phyloP scores from a whole-genome alignment of 2,888 invertebrate genomes.

The Drosophila mulleri region DNA sequence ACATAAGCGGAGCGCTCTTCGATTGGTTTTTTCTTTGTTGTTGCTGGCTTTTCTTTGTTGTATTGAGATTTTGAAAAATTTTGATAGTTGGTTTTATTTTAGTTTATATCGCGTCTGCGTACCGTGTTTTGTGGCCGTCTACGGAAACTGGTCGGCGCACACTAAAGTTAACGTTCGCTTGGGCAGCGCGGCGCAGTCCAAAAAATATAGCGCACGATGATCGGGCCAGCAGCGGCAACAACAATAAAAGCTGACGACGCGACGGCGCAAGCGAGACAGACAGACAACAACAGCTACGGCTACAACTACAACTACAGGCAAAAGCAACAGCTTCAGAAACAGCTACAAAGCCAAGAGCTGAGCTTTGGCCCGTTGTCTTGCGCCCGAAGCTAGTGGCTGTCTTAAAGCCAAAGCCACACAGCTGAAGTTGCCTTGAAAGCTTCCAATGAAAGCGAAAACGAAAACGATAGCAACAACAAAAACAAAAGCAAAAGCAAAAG shows the following conservation, averaged over 20 bases:
- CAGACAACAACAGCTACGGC: slow-evolving; percentile 17
- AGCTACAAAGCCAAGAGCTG: slow-evolving; percentile 31
- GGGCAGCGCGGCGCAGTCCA: slow-evolving; percentile 73
- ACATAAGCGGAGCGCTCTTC: slow-evolving; percentile 44
- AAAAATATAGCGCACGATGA: slow-evolving; percentile 70
- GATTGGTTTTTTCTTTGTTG: slow-evolving; percentile 7
- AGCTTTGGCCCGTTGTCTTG: slow-evolving; percentile 64
- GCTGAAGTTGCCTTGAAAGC: slow-evolving; percentile 74
- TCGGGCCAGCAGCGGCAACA: slow-evolving; percentile 33
- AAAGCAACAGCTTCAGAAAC: neutral
- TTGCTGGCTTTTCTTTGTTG: slow-evolving; percentile 2
- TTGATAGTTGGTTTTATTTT: slow-evolving; percentile 25
- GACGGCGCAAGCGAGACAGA: slow-evolving; percentile 53
- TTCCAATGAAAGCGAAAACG: slow-evolving; percentile 81
- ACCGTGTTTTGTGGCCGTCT: slow-evolving; percentile 85
- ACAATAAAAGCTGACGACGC: slow-evolving; percentile 62
- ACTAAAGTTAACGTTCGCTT: slow-evolving; percentile 84
- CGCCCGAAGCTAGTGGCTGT: slow-evolving; percentile 46
- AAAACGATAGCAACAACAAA: slow-evolving; percentile 34
- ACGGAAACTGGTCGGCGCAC: slow-evolving; percentile 86
- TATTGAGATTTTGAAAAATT: slow-evolving; percentile 21
- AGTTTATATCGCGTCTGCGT: slow-evolving; percentile 53
- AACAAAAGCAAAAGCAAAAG: slow-evolving; percentile 23
- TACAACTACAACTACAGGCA: slow-evolving; percentile 13
- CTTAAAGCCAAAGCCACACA: slow-evolving; percentile 42